Conservation (phyloP, 2,888 invertebrate genomes). For the Pachymerium ferrugineum region DNA sequence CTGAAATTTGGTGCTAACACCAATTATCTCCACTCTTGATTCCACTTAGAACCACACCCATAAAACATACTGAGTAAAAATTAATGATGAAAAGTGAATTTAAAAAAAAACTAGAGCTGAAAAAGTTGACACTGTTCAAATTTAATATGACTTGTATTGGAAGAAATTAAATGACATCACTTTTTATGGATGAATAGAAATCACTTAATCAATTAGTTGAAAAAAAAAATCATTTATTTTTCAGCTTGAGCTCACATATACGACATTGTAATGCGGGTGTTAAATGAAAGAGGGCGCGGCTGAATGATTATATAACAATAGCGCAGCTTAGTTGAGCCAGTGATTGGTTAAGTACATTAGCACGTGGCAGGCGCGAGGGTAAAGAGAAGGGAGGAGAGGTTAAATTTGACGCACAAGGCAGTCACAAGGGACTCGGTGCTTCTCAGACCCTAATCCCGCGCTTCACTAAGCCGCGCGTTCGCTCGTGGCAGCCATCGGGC, state of each 20-base stretch:
- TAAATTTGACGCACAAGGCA: background rate
- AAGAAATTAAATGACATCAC: too few relatives aligned
- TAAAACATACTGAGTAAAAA: background rate
- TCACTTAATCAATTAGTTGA: too few relatives aligned
- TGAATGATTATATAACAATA: background rate
- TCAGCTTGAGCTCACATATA: background rate
- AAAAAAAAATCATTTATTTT: too few relatives aligned
- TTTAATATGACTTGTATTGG: too few relatives aligned
- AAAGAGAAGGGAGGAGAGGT: background rate
- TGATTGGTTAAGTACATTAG: slow-evolving; percentile 9
- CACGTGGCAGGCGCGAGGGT: background rate
- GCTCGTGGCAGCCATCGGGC: slow-evolving; percentile 1
- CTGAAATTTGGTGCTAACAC: background rate
- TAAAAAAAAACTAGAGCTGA: too few relatives aligned
- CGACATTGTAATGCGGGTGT: background rate
- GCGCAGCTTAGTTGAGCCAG: background rate
- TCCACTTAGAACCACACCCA: background rate
- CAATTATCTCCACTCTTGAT: background rate
- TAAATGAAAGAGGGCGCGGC: slow-evolving; percentile 13
- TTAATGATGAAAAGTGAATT: background rate
- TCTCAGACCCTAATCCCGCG: background rate
- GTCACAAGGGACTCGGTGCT: background rate
- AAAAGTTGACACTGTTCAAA: too few relatives aligned
- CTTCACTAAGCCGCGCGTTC: slow-evolving; percentile 3
- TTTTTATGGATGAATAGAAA: too few relatives aligned